These are phyloP conservation scores for Catajapyx aquilonaris DNA, from an alignment of 1,140 invertebrate species.

Conservation along the genomic window DNA sequence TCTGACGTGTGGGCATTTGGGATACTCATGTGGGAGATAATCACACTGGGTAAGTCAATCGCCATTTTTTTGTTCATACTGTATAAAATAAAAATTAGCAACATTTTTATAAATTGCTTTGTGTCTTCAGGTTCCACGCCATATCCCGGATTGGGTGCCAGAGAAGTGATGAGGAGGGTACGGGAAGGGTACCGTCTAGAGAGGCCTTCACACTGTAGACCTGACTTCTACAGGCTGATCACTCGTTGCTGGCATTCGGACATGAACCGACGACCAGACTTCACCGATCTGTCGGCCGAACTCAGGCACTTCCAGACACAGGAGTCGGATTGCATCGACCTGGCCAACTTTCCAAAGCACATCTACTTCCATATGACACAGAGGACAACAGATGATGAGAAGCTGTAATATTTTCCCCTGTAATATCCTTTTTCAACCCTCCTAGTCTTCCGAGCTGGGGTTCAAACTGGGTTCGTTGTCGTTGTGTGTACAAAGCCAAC, in stretches of 20 bases:
- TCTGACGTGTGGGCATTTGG: conserved; percentile 75
- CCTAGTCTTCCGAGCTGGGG: too few relatives aligned
- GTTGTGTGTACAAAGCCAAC: too few relatives aligned
- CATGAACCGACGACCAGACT: conserved; percentile 45
- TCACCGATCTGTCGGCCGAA: too few relatives aligned
- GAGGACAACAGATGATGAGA: conserved; percentile 39
- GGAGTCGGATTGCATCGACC: too few relatives aligned
- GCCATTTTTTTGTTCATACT: not conserved
- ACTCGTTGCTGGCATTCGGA: conserved; percentile 52
- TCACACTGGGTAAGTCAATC: conserved; percentile 39
- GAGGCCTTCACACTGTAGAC: conserved; percentile 47
- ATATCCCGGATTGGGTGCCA: conserved; percentile 53
- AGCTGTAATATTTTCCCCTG: too few relatives aligned
- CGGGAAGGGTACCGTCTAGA: conserved; percentile 51
- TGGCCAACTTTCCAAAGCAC: conserved; percentile 42
- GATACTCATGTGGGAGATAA: conserved; percentile 67
- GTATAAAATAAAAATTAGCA: conserved; percentile 6
- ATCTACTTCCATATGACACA: too few relatives aligned
- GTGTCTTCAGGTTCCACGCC: conserved; percentile 45
- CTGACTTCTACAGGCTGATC: conserved; percentile 51
- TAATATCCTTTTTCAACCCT: too few relatives aligned
- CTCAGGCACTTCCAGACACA: too few relatives aligned
- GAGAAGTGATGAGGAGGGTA: conserved; percentile 52
- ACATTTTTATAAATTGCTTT: conserved; percentile 5
- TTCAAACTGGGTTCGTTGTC: too few relatives aligned